phyloP scores from a whole-genome alignment of 2,797 vertebrate species.

The Enteromius paludinosus region DNA sequence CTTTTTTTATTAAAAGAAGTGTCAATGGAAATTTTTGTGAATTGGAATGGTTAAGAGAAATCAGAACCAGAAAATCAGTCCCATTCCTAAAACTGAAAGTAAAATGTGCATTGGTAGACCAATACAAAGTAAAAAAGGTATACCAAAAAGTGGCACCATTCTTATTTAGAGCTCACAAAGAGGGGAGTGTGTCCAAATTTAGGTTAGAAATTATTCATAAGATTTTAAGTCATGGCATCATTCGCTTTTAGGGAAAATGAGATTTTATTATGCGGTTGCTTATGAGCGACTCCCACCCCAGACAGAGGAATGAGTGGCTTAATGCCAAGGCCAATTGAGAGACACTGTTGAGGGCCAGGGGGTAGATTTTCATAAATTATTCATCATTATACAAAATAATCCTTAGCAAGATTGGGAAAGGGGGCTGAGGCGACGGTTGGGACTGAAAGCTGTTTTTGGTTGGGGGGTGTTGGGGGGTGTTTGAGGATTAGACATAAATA shows the following conservation, averaged over 20 bases:
- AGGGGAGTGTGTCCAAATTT: conserved; percentile 66
- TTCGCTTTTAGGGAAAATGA: conserved; percentile 77
- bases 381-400: conserved; percentile 82
- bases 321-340: conserved; percentile 84
- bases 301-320: conserved; percentile 76
- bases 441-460: conserved; percentile 49
- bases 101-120: background rate
- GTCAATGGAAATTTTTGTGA: background rate
- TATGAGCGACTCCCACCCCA: conserved; percentile 68
- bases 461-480: conserved; percentile 52
- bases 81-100: background rate
- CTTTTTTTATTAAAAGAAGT: background rate
- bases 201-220: conserved; percentile 75
- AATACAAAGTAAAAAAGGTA: conserved; percentile 34
- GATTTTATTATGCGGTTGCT: conserved; percentile 78
- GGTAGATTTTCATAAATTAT: conserved; percentile 83
- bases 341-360: conserved; percentile 74
- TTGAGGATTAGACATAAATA: conserved; percentile 64
- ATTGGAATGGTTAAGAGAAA: background rate
- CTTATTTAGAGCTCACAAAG: conserved; percentile 51
- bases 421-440: conserved; percentile 60
- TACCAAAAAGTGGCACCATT: conserved; percentile 27
- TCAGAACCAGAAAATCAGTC: background rate
- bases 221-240: conserved; percentile 77
- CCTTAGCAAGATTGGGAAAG: conserved; percentile 70